Base-by-base conservation (phyloP, 2,113 vertebrate genomes). In the Pampusana beccarii region DNA sequence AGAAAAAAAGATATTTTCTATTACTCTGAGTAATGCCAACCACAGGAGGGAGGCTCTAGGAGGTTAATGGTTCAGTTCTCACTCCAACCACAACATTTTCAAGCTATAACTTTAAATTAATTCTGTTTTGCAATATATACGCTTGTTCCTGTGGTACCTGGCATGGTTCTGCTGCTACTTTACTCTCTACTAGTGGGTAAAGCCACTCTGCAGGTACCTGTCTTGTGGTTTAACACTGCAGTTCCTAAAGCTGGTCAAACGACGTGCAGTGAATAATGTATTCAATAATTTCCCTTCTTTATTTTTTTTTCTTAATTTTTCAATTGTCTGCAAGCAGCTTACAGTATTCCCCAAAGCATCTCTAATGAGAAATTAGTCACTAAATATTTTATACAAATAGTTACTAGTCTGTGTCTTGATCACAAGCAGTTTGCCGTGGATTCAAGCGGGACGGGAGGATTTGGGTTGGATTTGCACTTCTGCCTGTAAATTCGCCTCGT, bases 341-440 rank as follows among this genome's bases (percentile, higher is more conserved):
- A 50, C 40, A 80, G 58, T 1, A 0, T 38, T 91, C 83, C 81
- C 93, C 71, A 91, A 90, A 96, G 93, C 84, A 85, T 57, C 81
- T 73, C 18, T 65, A 95, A 91, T 10, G 25, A 88, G 73, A 89
- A 90, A 95, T 94, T 92, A 94, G 78, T 54, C 80, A 4, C 87
- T 95, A 91, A 94, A 96, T 95, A 92, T 95, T 96, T 95, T 77
- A 91, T 70, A 91, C 73, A 89, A 97, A 90, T 36, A 96, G 74
- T 80, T 77, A 85, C 91, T 93, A 77, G 81, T 3, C 70, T 33
- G 21, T 44, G 65, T 91, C 94, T 93, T 36, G 53, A 95, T 93
- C 70, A 31, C 44, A 33, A 87, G 66, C 61, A 50, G 70, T 91
- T 92, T 61, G 53, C 84, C 38, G 61, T 0, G 1, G 81, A 85